These are phyloP conservation scores for Cheilosia scutellata DNA, from an alignment of 2,888 invertebrate species.

Conservation along the genomic window DNA sequence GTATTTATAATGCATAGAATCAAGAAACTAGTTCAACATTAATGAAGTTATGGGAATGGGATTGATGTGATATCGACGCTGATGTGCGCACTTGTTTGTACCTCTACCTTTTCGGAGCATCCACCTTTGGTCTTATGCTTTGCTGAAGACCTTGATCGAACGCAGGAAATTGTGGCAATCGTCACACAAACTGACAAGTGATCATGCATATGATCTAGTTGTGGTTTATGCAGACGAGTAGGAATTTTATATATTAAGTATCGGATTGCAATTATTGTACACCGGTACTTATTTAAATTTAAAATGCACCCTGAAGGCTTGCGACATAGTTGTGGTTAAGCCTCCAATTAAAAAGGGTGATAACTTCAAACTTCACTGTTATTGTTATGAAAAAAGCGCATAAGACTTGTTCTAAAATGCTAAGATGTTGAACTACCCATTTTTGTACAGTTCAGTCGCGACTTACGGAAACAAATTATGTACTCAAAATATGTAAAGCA, in stretches of 20 bases:
- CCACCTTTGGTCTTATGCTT: constrained; percentile 45
- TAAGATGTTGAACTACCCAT: too few relatives aligned
- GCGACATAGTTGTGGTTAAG: not conserved
- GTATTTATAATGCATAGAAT: constrained; percentile 65
- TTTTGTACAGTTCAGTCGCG: too few relatives aligned
- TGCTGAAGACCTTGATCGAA: constrained; percentile 62
- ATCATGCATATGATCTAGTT: constrained; percentile 46
- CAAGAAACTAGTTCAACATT: constrained; percentile 20
- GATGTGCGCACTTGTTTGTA: constrained; percentile 17
- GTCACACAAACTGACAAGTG: not conserved
- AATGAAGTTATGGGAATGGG: not conserved
- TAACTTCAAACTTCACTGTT: not conserved
- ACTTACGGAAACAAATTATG: too few relatives aligned
- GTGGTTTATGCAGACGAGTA: constrained; percentile 57
- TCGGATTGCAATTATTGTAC: constrained; percentile 30
- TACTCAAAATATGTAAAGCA: too few relatives aligned
- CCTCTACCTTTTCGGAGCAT: constrained; percentile 21
- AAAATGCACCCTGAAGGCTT: not conserved
- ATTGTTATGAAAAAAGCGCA: not conserved
- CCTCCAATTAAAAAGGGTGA: not conserved
- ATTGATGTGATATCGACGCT: constrained; percentile 26
- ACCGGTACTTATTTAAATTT: not conserved
- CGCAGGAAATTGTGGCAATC: constrained; percentile 64
- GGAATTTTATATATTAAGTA: constrained; percentile 30
- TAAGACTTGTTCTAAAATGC: not conserved